Evolutionary conservation across 2,113 vertebrate species (phyloP), one percentile per base, ranked within the genome.

Genomic region (Otus sunia): DNA sequence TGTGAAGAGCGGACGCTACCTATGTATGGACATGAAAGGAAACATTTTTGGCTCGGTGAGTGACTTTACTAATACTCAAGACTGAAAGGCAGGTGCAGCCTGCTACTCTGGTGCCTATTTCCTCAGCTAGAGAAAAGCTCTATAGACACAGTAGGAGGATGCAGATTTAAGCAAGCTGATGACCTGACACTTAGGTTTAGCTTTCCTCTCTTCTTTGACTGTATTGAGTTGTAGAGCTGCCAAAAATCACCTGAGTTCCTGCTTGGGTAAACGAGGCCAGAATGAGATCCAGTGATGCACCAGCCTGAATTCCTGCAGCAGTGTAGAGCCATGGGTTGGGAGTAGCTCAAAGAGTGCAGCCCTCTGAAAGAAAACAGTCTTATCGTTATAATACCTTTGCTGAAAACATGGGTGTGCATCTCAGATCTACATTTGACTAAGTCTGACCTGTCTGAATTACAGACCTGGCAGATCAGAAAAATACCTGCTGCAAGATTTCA

Each of bases 21-120:
- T 99, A 6, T 99, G 99, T 10, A 98, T 99, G 98, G 98, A 99
- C 80, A 49, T n/a, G 11, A 91, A 88, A 32, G 98, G 98, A 94
- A 94, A 97, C 34, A 95, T 98, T 56, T 98, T 98, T 92, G 98
- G 97, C 92, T 99, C 98, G 15, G 99, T 99, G 96, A 99, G 99
- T 99, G 69, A 87, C 9, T 47, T 41, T 26, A 4, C 75, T 77
- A 47, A 92, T 71, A 10, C 47, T 56, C 21, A 7, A 52, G 36
- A 15, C 25, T 68, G 19, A 58, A 81, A 82, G 34, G 66, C 49
- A n/a, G 6, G 10, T 14, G 34, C 32, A n/a, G n/a, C 14, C 58
- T 85, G 58, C 32, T 59, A 13, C 62, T 47, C 22, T 41, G 20
- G 32, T 41, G 43, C 16, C 23, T 43, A 22, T 19, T 62, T 55